Conservation (phyloP, 2,113 vertebrate genomes). For the Hyla sarda region DNA sequence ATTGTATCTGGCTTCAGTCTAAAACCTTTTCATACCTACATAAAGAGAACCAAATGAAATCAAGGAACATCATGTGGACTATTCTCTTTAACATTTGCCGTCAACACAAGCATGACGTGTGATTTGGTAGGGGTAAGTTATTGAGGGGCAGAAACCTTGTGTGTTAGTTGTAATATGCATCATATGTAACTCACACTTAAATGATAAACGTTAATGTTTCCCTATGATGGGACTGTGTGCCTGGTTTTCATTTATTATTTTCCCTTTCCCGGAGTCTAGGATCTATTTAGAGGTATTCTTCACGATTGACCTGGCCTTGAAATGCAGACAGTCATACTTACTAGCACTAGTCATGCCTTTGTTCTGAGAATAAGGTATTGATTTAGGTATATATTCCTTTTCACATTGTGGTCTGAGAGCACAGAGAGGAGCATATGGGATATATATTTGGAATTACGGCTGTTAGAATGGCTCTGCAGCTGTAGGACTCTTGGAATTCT, state of each 20-base stretch:
- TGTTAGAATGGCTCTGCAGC: conserved; percentile 1
- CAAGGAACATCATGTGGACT: background rate
- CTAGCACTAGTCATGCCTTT: background rate
- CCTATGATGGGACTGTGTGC: background rate
- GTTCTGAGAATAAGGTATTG: conserved; percentile 11
- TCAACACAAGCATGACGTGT: background rate
- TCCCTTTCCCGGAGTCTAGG: background rate
- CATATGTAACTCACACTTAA: background rate
- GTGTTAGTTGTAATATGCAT: background rate
- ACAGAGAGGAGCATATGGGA: conserved; percentile 17
- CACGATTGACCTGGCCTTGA: conserved; percentile 10
- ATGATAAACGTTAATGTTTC: background rate
- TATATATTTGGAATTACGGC: conserved; percentile 18
- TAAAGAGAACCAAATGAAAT: conserved; percentile 43
- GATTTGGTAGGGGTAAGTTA: background rate
- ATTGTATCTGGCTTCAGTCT: conserved; percentile 21
- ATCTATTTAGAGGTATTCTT: conserved; percentile 4
- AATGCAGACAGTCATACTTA: background rate
- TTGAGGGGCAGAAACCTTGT: conserved; percentile 3
- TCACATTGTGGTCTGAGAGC: background rate
- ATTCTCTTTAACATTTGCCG: conserved; percentile 18
- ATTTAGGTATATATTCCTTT: conserved; percentile 22
- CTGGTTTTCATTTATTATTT: conserved; percentile 21
- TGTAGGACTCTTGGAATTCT: background rate
- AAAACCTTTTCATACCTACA: conserved; percentile 3